phyloP scores from a whole-genome alignment of 2,888 invertebrate species.

The Lasius platythorax region DNA sequence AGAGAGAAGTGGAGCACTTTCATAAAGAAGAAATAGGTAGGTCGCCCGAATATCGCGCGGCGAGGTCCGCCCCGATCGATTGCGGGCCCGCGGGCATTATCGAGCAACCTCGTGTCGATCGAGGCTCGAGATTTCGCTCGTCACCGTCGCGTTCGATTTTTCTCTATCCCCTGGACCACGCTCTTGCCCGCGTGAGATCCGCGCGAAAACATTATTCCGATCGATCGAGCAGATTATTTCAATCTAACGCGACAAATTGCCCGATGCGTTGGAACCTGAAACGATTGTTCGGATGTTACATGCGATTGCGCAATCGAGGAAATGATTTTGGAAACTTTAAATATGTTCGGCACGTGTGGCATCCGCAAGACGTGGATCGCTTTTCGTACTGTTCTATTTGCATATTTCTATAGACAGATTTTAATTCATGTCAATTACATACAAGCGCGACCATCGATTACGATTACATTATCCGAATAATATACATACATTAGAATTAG shows the following conservation, averaged over 20 bases:
- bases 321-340: not conserved
- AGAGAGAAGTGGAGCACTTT: slow-evolving; percentile 75
- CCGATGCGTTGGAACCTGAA: not conserved
- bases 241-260: not conserved
- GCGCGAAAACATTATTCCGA: not conserved
- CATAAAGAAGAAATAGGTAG: slow-evolving; percentile 76
- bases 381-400: not conserved
- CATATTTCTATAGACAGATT: not conserved
- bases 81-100: slow-evolving; percentile 57
- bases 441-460: not conserved
- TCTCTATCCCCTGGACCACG: slow-evolving; percentile 8
- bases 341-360: not conserved
- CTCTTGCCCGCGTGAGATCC: slow-evolving; percentile 2
- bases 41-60: slow-evolving; percentile 55
- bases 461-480: not conserved
- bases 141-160: slow-evolving; percentile 35
- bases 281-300: not conserved
- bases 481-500: not conserved
- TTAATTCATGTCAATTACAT: not conserved
- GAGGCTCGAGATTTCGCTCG: slow-evolving; percentile 53
- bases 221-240: not conserved
- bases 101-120: slow-evolving; percentile 54
- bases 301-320: not conserved
- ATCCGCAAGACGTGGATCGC: not conserved
- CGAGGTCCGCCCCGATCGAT: slow-evolving; percentile 59